phyloP scores from a whole-genome alignment of 2,797 vertebrate genomes.

The Phoeniculus purpureus region DNA sequence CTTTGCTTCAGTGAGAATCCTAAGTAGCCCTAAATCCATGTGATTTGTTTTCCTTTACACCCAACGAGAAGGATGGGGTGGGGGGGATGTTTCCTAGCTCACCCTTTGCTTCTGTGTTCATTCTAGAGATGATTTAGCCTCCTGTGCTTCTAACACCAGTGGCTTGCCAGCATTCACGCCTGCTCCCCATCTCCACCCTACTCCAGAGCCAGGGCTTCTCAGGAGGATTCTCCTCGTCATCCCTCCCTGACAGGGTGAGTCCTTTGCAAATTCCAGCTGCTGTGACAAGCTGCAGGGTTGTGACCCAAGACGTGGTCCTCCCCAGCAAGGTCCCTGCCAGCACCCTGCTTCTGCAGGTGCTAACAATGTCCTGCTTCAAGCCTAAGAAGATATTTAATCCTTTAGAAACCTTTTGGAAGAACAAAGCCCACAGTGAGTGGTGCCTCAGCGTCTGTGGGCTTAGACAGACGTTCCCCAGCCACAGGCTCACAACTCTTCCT shows the following conservation, averaged over 20 bases:
- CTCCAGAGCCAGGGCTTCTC: neutral
- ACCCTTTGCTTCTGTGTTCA: neutral
- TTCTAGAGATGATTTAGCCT: neutral
- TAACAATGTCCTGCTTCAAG: neutral
- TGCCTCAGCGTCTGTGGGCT: neutral
- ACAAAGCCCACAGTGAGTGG: neutral
- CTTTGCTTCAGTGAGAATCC: neutral
- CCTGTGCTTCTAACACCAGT: neutral
- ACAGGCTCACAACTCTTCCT: neutral
- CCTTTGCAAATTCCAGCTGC: neutral
- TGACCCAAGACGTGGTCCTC: neutral
- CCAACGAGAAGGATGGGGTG: neutral
- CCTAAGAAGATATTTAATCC: neutral
- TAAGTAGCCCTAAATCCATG: neutral
- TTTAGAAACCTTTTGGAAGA: neutral
- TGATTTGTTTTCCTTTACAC: neutral
- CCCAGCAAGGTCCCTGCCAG: neutral
- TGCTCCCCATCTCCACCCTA: neutral
- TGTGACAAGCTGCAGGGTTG: neutral
- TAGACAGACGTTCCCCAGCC: neutral
- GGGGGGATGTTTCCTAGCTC: neutral
- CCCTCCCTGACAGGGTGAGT: constrained; percentile 19
- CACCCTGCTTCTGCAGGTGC: neutral
- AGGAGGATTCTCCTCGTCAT: constrained; percentile 4
- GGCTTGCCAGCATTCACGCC: neutral